Evolutionary conservation across 2,888 invertebrate species (phyloP), one percentile per base, ranked within the genome.

Genomic region (Kryphioiulus occultus): DNA sequence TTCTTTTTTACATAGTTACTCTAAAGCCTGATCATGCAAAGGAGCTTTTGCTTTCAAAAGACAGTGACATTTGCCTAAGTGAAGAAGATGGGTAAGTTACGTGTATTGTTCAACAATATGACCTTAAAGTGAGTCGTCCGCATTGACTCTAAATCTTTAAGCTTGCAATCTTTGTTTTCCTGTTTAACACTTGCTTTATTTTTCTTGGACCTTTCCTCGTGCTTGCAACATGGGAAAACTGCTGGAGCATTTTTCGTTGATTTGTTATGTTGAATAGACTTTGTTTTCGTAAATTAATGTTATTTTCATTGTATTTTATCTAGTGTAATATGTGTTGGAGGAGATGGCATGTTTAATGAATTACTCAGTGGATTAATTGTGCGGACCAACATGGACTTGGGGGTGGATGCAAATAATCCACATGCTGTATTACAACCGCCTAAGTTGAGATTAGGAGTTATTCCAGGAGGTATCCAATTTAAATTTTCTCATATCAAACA

Each of bases 281-380:
- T 85, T 10, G 35, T 22, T 42, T 85, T 85, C 47, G 0, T 22
- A 17, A 19, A 32, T 30, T 59, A 22, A 19, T 32, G 10, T 32
- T 59, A 4, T 19, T 86, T 86, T 15, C 44, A 17, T 84, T 30
- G 12, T 84, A 5, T 32, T 32, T 12, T 7, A 35, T 32, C 95
- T 92, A 96, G 95, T 0, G 93, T 96, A 30, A 95, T 95, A 26
- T 95, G 95, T 91, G 95, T 97, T 12, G 97, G 97, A 0, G 97
- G 97, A 0, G 97, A 97, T 92, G 97, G 97, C 0, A 96, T 96
- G 83, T 95, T 96, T 90, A 95, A 96, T 10, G 97, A 97, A 92
- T 93, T 96, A 42, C 91, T 94, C 89, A 96, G 96, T 91, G 96
- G 96, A 0, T 92, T 96, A 85, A 92, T 95, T 78, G 91, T 94